Conservation (phyloP, 2,888 invertebrate species). For the Pterostichus niger region DNA sequence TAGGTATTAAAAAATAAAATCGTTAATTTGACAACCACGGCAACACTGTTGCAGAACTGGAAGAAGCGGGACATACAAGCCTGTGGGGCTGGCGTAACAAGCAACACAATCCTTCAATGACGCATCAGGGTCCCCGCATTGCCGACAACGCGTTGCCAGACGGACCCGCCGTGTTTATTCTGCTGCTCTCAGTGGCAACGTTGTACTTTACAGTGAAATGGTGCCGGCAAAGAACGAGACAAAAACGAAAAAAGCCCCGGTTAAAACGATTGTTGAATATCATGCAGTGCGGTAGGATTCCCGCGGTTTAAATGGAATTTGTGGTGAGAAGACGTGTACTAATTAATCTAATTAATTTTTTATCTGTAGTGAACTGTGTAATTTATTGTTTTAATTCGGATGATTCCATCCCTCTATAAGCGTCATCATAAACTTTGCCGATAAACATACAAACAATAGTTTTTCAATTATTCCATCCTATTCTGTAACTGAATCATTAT, state of each 20-base stretch:
- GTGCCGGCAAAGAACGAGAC: conserved; percentile 76
- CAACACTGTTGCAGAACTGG: conserved; percentile 77
- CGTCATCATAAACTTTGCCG: too few relatives aligned
- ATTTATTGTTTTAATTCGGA: conserved; percentile 2
- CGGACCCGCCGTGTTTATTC: conserved; percentile 72
- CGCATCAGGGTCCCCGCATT: conserved; percentile 71
- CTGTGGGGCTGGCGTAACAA: conserved; percentile 80
- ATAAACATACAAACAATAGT: too few relatives aligned
- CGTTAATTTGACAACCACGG: conserved; percentile 30
- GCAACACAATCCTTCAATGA: conserved; percentile 76
- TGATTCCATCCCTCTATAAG: too few relatives aligned
- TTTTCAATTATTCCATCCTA: too few relatives aligned
- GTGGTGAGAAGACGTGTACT: background rate
- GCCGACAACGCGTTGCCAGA: conserved; percentile 63
- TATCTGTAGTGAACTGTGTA: background rate
- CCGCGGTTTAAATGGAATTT: conserved; percentile 70
- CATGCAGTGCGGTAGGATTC: conserved; percentile 74
- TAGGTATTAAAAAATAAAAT: too few relatives aligned
- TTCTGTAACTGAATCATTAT: too few relatives aligned
- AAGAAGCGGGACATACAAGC: conserved; percentile 78
- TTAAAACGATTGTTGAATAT: conserved; percentile 73
- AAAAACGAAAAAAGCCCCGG: conserved; percentile 75
- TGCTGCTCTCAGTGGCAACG: conserved; percentile 73
- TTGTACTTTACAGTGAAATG: conserved; percentile 75
- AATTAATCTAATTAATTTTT: background rate